Evolutionary conservation across 92 coral and sea anemone genomes (phyloP).

Genomic region (Zoanthus solanderi): DNA sequence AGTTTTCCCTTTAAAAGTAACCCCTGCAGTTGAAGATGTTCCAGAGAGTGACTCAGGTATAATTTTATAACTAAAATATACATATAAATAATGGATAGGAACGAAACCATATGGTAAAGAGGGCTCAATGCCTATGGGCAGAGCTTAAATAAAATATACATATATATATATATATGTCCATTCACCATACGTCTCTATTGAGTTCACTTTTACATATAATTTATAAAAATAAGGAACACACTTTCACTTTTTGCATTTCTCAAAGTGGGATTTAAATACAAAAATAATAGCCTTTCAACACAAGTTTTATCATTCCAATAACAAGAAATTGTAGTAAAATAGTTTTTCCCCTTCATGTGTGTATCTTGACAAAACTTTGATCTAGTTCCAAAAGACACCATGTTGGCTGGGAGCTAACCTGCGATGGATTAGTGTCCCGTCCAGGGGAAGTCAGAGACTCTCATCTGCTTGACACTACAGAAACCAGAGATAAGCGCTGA

Average conservation of each 20-base stretch:
- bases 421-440: too few relatives aligned
- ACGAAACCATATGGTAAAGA: too few relatives aligned
- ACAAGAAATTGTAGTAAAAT: background rate
- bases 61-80: too few relatives aligned
- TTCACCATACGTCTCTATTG: too few relatives aligned
- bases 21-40: slow-evolving; percentile 1
- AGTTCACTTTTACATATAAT: background rate
- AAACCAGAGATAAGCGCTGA: too few relatives aligned
- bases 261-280: background rate
- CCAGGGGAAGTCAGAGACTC: too few relatives aligned
- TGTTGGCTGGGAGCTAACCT: background rate
- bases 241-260: background rate
- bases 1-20: background rate
- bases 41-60: slow-evolving; percentile 4
- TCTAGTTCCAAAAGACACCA: background rate
- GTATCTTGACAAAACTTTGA: background rate
- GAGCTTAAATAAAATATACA: background rate
- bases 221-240: background rate
- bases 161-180: background rate
- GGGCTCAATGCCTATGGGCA: too few relatives aligned
- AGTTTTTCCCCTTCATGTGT: slow-evolving; percentile 1
- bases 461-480: too few relatives aligned
- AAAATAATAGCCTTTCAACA: background rate
- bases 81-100: too few relatives aligned
- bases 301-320: slow-evolving; percentile 12